phyloP scores from a whole-genome alignment of 2,113 vertebrate species.

The Rostratula benghalensis region DNA sequence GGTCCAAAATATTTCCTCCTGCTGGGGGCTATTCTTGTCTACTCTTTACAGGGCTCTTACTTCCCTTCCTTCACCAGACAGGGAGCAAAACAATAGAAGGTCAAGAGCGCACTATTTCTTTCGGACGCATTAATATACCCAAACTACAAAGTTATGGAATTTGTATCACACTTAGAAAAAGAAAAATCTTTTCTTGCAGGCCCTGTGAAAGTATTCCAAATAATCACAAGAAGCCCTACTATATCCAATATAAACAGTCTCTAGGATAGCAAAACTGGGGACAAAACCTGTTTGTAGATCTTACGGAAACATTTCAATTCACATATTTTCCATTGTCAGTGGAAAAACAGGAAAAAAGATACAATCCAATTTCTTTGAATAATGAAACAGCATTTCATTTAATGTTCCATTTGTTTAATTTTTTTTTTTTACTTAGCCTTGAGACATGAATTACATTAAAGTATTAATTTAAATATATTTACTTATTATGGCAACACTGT shows the following conservation, averaged over 20 bases:
- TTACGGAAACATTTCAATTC: neutral
- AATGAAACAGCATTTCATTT: neutral
- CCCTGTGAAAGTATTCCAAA: neutral
- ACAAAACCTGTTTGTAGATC: neutral
- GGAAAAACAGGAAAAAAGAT: neutral
- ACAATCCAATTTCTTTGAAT: neutral
- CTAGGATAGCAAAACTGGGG: neutral
- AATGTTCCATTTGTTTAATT: slow-evolving; percentile 1
- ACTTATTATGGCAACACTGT: neutral
- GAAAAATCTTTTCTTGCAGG: neutral
- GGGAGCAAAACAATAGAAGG: neutral
- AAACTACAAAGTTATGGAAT: neutral
- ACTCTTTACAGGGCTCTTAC: neutral
- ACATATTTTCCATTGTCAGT: neutral
- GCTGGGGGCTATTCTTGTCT: neutral
- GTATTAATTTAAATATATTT: slow-evolving; percentile 21
- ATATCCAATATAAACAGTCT: neutral
- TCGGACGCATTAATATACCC: neutral
- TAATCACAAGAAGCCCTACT: neutral
- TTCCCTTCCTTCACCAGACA: neutral
- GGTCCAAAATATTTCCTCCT: slow-evolving; percentile 21
- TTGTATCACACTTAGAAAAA: neutral
- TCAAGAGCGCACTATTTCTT: neutral
- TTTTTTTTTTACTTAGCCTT: neutral
- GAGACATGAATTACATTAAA: neutral